Conservation (phyloP, 1,140 invertebrate genomes). For the Drosophila paulistorum region DNA sequence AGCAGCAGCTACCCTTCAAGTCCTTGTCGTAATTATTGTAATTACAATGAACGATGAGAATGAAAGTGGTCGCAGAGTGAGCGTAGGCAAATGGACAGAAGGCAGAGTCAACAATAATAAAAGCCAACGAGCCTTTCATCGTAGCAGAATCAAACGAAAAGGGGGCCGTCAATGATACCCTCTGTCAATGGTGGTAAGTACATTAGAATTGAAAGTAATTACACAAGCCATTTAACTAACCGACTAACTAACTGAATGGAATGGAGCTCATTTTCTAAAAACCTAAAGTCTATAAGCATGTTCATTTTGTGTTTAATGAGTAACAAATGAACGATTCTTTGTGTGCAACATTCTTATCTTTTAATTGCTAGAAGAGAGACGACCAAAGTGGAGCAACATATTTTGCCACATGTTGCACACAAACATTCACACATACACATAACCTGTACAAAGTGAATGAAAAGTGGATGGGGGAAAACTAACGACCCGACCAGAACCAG, state of each 20-base stretch:
- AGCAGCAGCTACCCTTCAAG: slow-evolving; percentile 24
- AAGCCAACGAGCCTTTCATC: slow-evolving; percentile 63
- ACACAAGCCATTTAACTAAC: no score
- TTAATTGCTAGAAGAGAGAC: slow-evolving; percentile 60
- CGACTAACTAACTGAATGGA: no score
- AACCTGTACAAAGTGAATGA: slow-evolving; percentile 4
- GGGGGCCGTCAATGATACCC: slow-evolving; percentile 5
- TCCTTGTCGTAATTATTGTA: slow-evolving; percentile 75
- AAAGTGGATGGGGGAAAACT: slow-evolving; percentile 25
- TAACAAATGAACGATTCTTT: slow-evolving; percentile 5
- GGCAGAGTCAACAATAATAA: slow-evolving; percentile 64
- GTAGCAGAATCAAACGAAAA: slow-evolving; percentile 28
- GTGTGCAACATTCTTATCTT: slow-evolving; percentile 61
- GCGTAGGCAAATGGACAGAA: slow-evolving; percentile 20
- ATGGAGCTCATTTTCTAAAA: neutral
- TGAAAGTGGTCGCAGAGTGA: slow-evolving; percentile 48
- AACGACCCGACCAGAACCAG: slow-evolving; percentile 1
- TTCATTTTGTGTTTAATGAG: slow-evolving; percentile 22
- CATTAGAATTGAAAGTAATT: neutral
- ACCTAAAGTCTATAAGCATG: no score
- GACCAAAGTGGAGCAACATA: slow-evolving; percentile 64
- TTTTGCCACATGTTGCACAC: slow-evolving; percentile 55
- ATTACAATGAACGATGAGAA: slow-evolving; percentile 75
- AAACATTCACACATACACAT: slow-evolving; percentile 23
- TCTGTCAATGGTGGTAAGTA: neutral